phyloP scores from a whole-genome alignment of 2,113 vertebrate genomes.

The Clupea harengus region DNA sequence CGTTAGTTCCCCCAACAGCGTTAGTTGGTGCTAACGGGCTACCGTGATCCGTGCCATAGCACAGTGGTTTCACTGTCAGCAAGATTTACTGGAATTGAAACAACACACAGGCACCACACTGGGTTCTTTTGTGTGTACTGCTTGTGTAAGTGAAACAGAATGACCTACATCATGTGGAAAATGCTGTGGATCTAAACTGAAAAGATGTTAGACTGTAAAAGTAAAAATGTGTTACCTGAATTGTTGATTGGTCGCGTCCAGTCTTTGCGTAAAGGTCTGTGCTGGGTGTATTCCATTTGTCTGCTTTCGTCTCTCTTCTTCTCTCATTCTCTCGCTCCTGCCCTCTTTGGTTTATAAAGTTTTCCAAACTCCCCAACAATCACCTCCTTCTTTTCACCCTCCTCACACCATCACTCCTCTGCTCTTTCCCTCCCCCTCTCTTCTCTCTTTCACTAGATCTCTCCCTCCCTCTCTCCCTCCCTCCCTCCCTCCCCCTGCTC shows the following conservation, averaged over 20 bases:
- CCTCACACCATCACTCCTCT: neutral
- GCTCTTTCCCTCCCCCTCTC: slow-evolving; percentile 8
- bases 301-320: slow-evolving; percentile 21
- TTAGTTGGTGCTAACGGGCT: neutral
- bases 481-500: neutral
- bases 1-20: neutral
- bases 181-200: neutral
- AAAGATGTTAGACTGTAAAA: neutral
- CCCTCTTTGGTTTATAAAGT: neutral
- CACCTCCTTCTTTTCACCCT: neutral
- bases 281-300: slow-evolving; percentile 7
- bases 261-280: neutral
- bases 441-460: slow-evolving; percentile 24
- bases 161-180: neutral
- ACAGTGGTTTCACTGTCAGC: neutral
- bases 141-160: neutral
- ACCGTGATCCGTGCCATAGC: neutral
- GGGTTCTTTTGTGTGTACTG: neutral
- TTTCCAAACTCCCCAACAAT: neutral
- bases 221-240: neutral
- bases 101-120: neutral
- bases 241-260: neutral
- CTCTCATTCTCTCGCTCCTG: neutral
- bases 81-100: neutral
- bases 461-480: neutral